phyloP scores from a whole-genome alignment of 2,797 vertebrate genomes.

The Sitta carolinensis region DNA sequence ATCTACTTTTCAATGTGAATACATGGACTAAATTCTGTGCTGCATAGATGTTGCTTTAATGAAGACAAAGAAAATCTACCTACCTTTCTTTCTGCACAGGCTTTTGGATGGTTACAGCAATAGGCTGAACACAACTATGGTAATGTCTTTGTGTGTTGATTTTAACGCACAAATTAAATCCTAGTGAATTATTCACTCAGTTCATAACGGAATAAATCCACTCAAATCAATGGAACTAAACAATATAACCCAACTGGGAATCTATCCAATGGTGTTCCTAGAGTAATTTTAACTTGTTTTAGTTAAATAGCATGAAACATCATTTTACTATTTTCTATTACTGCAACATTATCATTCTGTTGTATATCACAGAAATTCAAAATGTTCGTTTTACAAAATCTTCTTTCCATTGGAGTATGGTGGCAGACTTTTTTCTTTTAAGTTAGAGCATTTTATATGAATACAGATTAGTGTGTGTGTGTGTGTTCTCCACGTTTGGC shows the following conservation, averaged over 20 bases:
- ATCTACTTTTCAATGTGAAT: not conserved
- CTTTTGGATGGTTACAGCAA: not conserved
- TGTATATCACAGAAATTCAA: not conserved
- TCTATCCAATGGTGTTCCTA: not conserved
- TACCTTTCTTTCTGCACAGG: not conserved
- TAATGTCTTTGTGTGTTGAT: not conserved
- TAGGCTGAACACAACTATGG: not conserved
- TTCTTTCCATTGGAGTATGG: not conserved
- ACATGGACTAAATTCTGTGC: not conserved
- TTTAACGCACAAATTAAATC: not conserved
- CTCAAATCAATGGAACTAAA: not conserved
- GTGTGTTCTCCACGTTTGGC: not conserved
- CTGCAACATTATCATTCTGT: not conserved
- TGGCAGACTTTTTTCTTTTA: not conserved
- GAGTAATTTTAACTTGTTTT: not conserved
- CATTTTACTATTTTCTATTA: not conserved
- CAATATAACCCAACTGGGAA: not conserved
- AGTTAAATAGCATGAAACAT: not conserved
- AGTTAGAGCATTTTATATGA: not conserved
- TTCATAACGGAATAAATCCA: not conserved
- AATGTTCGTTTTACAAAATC: not conserved
- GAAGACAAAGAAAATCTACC: not conserved
- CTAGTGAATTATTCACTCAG: not conserved
- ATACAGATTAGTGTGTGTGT: no score
- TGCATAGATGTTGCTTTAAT: not conserved